A percentile compares a stretch with the other conserved stretches of the same genome.
phyloP scores from a whole-genome alignment of 2,113 vertebrate genomes.

The Spizaetus ornatus region DNA sequence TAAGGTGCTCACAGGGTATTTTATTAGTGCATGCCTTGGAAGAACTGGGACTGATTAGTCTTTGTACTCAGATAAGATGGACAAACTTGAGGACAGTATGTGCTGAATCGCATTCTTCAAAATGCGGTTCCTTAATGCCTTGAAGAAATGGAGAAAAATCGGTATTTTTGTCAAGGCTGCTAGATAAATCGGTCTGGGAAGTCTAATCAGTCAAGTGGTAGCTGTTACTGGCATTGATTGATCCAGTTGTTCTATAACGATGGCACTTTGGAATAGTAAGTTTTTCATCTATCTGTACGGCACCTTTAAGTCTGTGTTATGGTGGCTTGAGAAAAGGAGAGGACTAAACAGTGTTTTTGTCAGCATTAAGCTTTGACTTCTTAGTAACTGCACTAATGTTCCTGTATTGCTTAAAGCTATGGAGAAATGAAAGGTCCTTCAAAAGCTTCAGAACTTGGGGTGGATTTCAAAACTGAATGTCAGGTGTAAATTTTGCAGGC shows the following conservation, averaged over 20 bases:
- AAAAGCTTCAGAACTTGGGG: not conserved
- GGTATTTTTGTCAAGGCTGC: not conserved
- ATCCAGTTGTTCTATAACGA: not conserved
- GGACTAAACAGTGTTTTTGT: not conserved
- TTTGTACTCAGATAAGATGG: not conserved
- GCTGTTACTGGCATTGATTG: not conserved
- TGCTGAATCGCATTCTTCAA: not conserved
- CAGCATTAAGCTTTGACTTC: not conserved
- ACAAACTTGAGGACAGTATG: fast-evolving
- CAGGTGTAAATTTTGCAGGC: not conserved
- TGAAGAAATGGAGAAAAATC: not conserved
- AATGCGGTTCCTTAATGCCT: not conserved
- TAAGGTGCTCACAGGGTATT: not conserved
- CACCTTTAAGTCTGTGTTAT: not conserved
- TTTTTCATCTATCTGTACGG: not conserved
- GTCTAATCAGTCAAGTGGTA: not conserved
- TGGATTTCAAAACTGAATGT: not conserved
- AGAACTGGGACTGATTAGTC: not conserved
- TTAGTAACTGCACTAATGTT: not conserved
- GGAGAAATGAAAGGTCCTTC: not conserved
- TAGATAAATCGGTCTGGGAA: not conserved
- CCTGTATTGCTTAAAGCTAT: not conserved
- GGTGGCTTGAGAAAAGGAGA: not conserved
- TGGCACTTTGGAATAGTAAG: not conserved
- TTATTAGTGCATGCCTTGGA: not conserved